Conservation (phyloP, 2,888 invertebrate genomes). For the Tortricodes alternella region DNA sequence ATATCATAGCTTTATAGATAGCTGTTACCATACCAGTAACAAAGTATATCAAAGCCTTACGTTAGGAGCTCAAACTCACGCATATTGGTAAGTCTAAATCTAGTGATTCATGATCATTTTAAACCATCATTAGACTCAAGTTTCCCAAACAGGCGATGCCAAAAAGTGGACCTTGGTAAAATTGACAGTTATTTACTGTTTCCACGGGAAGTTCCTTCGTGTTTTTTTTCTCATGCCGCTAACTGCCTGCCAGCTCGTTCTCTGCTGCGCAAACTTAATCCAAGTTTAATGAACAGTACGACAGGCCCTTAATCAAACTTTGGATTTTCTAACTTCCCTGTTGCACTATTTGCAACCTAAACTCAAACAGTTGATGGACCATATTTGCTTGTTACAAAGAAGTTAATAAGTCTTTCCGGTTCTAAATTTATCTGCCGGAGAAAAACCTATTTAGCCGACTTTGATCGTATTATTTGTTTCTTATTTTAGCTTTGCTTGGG, state of each 20-base stretch:
- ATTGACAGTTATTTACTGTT: slow-evolving; percentile 30
- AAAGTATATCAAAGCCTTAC: no score
- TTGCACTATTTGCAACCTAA: slow-evolving; percentile 46
- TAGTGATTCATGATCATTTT: neutral
- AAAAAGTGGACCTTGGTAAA: slow-evolving; percentile 11
- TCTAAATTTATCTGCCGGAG: slow-evolving; percentile 48
- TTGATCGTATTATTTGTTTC: slow-evolving; percentile 79
- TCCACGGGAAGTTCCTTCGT: slow-evolving; percentile 36
- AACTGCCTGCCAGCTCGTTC: slow-evolving; percentile 83
- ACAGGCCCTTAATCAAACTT: slow-evolving; percentile 83
- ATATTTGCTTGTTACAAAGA: slow-evolving; percentile 38
- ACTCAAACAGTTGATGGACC: slow-evolving; percentile 28
- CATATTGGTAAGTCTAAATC: neutral
- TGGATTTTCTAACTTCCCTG: slow-evolving; percentile 61
- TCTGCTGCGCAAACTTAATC: slow-evolving; percentile 81
- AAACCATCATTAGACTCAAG: neutral
- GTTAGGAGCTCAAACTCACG: no score
- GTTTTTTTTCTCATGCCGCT: slow-evolving; percentile 73
- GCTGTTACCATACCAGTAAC: no score
- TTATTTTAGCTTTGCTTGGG: slow-evolving; percentile 61
- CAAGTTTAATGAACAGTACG: slow-evolving; percentile 84
- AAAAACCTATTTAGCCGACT: slow-evolving; percentile 80
- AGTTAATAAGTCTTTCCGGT: slow-evolving; percentile 39
- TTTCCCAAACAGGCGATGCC: neutral
- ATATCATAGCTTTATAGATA: no score